phyloP scores from a whole-genome alignment of 2,888 invertebrate species.

The Archips crataeganus region DNA sequence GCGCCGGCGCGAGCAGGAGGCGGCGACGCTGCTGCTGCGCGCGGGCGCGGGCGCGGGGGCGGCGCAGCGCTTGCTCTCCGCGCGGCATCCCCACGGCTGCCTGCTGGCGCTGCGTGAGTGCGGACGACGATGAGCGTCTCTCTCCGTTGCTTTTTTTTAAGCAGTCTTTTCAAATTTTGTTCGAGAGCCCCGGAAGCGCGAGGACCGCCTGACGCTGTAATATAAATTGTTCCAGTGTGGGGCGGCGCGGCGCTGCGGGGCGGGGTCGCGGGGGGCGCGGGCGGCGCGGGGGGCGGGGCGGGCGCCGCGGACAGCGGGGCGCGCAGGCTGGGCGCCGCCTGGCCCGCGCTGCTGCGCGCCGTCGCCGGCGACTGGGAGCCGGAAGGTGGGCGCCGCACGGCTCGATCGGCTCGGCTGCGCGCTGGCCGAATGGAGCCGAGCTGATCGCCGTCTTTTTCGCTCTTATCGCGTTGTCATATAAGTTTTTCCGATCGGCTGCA shows the following conservation, averaged over 20 bases:
- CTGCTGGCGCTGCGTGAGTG: slow-evolving; percentile 30
- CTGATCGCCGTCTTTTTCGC: too few species aligned
- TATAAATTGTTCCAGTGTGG: slow-evolving; percentile 12
- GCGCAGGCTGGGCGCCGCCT: slow-evolving; percentile 48
- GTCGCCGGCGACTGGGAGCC: slow-evolving; percentile 45
- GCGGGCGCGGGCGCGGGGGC: slow-evolving; percentile 40
- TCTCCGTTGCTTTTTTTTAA: too few species aligned
- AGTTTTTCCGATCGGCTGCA: too few species aligned
- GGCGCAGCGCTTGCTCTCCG: slow-evolving; percentile 51
- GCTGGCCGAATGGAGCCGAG: too few species aligned
- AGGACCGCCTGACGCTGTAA: not conserved
- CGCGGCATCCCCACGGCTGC: slow-evolving; percentile 25
- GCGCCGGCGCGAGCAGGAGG: slow-evolving; percentile 43
- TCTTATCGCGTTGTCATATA: too few species aligned
- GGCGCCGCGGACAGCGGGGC: slow-evolving; percentile 35
- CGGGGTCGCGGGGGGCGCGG: slow-evolving; percentile 48
- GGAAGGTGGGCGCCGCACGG: not conserved
- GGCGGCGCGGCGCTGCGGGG: slow-evolving; percentile 52
- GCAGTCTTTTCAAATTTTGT: too few species aligned
- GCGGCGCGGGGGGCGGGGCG: slow-evolving; percentile 44
- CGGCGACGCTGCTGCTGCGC: slow-evolving; percentile 47
- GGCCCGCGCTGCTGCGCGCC: slow-evolving; percentile 56
- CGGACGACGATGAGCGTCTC: too few species aligned
- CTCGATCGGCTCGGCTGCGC: too few species aligned
- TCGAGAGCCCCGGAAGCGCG: not conserved